Evolutionary conservation across 2,888 invertebrate genomes (phyloP).

Genomic region (Prosopocoilus inquinatus): DNA sequence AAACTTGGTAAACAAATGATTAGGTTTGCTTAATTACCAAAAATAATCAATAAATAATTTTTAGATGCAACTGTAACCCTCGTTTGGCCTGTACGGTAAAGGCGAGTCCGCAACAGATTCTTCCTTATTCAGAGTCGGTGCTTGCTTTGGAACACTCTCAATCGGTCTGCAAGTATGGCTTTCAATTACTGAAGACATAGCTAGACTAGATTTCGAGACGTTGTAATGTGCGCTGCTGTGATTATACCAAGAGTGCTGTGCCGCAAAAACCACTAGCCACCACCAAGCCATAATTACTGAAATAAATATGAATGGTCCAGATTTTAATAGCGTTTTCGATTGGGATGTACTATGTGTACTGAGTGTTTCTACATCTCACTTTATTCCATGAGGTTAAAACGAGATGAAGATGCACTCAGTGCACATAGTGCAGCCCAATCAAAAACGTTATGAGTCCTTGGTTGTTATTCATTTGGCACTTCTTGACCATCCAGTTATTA

Average conservation of each 20-base stretch:
- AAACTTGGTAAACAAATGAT: no score
- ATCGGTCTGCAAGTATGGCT: neutral
- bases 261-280: constrained; percentile 13
- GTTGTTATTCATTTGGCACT: no score
- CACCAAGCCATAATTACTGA: constrained; percentile 12
- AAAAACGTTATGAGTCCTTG: no score
- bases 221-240: neutral
- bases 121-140: neutral
- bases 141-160: neutral
- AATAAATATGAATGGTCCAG: neutral
- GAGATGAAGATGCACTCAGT: no score
- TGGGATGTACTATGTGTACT: no score
- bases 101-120: neutral
- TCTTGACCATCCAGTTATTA: no score
- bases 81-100: neutral
- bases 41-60: no score
- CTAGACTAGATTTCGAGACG: neutral
- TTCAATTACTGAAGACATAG: neutral
- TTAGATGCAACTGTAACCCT: neutral
- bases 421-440: no score
- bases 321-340: neutral
- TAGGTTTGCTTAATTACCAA: no score
- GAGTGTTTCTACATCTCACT: no score
- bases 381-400: no score
- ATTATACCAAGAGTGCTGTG: constrained; percentile 6